Evolutionary conservation across 2,113 vertebrate species (phyloP).

Genomic region (Eudyptes chrysolophus): DNA sequence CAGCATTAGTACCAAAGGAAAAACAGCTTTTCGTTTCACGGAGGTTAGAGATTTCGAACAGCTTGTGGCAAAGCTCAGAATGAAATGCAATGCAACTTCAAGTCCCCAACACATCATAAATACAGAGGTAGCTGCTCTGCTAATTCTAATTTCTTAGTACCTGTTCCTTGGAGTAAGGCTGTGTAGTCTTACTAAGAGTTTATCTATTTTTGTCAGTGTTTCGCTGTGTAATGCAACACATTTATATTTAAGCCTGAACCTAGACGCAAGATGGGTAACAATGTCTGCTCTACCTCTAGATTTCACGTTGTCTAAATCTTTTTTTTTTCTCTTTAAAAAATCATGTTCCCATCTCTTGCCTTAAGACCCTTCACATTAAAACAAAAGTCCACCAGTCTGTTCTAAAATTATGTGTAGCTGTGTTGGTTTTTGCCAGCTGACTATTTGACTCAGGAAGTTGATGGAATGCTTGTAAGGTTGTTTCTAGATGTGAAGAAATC

Average conservation of each 20-base stretch:
- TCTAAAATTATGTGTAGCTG: background rate
- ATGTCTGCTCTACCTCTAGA: background rate
- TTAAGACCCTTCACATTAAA: background rate
- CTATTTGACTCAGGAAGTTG: background rate
- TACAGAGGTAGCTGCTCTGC: constrained; percentile 79
- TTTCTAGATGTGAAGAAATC: background rate
- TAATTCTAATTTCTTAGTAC: background rate
- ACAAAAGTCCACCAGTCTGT: background rate
- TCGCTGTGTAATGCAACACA: background rate
- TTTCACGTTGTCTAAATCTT: background rate
- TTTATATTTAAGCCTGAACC: background rate
- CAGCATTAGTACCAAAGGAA: constrained; percentile 87
- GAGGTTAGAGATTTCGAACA: constrained; percentile 88
- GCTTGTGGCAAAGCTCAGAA: constrained; percentile 83
- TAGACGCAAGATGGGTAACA: background rate
- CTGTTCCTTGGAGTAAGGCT: background rate
- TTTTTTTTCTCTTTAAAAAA: background rate
- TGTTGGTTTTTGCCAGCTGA: background rate
- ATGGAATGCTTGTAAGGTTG: background rate
- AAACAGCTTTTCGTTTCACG: constrained; percentile 89
- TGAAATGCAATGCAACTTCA: constrained; percentile 77
- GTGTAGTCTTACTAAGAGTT: background rate
- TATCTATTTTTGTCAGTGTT: rapidly evolving
- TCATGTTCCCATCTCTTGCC: background rate
- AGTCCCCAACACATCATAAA: constrained; percentile 78